Base-by-base conservation (phyloP, 2,888 invertebrate species). In the Tachystola acroxantha region DNA sequence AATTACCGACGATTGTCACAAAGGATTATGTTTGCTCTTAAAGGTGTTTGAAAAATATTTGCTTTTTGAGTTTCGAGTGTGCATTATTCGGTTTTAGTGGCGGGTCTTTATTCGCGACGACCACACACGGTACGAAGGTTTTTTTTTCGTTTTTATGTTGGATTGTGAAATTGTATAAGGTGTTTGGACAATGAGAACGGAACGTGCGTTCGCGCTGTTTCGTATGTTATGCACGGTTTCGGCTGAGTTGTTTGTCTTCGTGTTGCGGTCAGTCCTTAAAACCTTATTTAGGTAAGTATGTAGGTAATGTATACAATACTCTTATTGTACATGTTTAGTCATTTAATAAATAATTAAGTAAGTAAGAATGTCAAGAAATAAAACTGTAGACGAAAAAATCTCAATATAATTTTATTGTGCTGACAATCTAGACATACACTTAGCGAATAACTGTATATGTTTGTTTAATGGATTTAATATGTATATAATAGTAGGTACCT, bases 21-120 rank as follows among this genome's bases (percentile, higher is more conserved):
- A 79, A 75, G 68, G 73, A 70, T 76, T 75, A 69, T 56, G 57
- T 75, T 71, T 69, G 61, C 67, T 54, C 56, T 64, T 53, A 58
- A 57, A 77, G 73, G 77, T 84, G 82, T 85, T 85, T 86, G 84
- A 81, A 79, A 81, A 84, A 85, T 84, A 81, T 85, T 85, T 85
- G 78, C 76, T 77, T 64, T 69, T 55, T 47, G 53, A 42, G 51
- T 69, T 65, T 82, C 61, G 73, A 85, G 84, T 81, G 76, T 64
- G 61, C 62, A 64, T 76, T 77, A 73, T 75, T 49, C 56, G 64
- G 61, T 57, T 71, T 71, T 72, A 67, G 66, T 63, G 57, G 63
- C 52, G 53, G 48, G 53, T 58, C 62, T 66, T 72, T 73, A 73
- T 76, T 71, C 69, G 70, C 70, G 52, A 45, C 57, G 71, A 79